Base-by-base conservation (phyloP, 2,113 vertebrate genomes). In the Sylvilagus bachmani region DNA sequence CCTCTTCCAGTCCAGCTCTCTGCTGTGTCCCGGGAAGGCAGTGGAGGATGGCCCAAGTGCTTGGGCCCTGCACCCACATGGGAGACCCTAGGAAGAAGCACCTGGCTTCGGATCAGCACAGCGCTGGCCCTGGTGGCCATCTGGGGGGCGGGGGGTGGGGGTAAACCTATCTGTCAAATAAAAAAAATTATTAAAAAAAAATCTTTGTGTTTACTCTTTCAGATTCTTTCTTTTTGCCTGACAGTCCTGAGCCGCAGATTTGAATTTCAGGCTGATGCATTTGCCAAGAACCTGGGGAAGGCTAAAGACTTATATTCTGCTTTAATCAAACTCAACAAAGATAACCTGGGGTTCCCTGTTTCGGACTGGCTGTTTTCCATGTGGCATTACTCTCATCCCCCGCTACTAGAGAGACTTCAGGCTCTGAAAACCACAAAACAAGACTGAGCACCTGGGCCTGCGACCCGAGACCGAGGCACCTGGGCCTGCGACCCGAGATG, bases 351-450 rank as follows among this genome's bases (percentile, higher is more conserved):
- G 95, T 99, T 99, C 96, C 99, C 99, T 0, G 99, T 99, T 90
- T 99, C 99, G 80, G 99, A 99, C 98, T 99, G 99, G 99, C 97
- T 99, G 88, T 99, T 99, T 98, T 99, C 99, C 58, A 99, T 99
- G 99, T 99, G 99, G 99, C 99, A 99, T 98, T 99, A 99, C 95
- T 99, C 99, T 62, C 99, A 99, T 96, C 99, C 99, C 70, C 99
- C 99, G 0, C 99, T 99, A 69, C 98, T 99, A 96, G 99, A 99
- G 98, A 99, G 99, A 97, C 99, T 99, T 93, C 98, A 99, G 97
- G 99, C 99, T 25, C 98, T 99, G 92, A 99, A 99, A 97, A 98
- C 91, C 61, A 62, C 97, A 97, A 99, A 99, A 96, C 98, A 99
- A 97, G 99, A 99, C 98, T 99, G 99, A 99, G 67, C 75, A 29